Base-by-base conservation (phyloP, 2,888 invertebrate genomes). In the Aethes cnicana region DNA sequence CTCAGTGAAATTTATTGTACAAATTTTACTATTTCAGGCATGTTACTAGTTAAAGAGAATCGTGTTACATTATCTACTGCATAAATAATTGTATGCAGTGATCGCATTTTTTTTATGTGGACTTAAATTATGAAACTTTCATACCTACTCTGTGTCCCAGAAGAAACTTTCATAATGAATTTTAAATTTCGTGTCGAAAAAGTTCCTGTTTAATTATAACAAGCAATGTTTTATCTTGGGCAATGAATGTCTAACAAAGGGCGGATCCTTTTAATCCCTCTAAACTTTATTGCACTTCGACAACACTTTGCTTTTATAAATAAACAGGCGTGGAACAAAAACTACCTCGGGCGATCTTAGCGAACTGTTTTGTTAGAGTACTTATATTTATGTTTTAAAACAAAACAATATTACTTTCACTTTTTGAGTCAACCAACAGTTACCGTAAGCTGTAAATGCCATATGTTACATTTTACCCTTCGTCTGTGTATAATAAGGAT, bases 221-320 rank as follows among this genome's bases (percentile, higher is more conserved):
- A 48, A 43, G 49, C 49, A 50, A 37, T 37, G 30, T 50, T 43
- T 30, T 36, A 28, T 17, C 33, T 23, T 43, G 25, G 36, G 30
- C 28, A 37, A 50, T 46, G 37, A 52, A 52, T 52, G 37, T 25
- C 46, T 52, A 52, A 39, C 37, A 32, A 8, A 52, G 52, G 44
- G 37, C 12, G 32, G 37, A 39, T 32, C 52, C 39, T 52, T 46
- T 52, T 39, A 39, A 21, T 37, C 39, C 46, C 3, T 12, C 30
- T 39, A 6, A 46, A 52, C 44, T 52, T 52, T 52, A 52, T 52
- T 39, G 43, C 50, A 30, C 43, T 36, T 18, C 30, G 50, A 28
- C 36, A 30, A 23, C 36, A 37, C 43, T 50, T 50, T 50, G 50
- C 50, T 50, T 50, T 50, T 44, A 43, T 50, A 50, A 50, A 32